phyloP scores from a whole-genome alignment of 2,797 vertebrate species.

The Gallinago nigripennis region DNA sequence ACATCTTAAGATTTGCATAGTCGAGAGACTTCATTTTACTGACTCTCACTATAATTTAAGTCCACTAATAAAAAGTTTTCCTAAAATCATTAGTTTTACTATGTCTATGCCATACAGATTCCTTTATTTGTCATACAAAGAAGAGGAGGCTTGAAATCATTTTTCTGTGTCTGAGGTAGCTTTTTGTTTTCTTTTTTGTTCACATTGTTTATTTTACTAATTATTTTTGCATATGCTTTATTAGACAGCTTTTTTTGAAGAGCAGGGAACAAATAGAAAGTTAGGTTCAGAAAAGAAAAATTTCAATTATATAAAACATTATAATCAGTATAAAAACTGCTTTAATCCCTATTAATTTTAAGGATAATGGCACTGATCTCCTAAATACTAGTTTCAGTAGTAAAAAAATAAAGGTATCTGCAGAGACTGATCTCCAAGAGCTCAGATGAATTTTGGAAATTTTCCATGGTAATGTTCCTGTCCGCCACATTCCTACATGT shows the following conservation, averaged over 20 bases:
- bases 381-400: background rate
- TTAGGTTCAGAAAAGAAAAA: background rate
- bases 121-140: background rate
- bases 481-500: background rate
- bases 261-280: background rate
- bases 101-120: background rate
- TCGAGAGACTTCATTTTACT: background rate
- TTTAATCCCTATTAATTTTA: background rate
- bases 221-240: background rate
- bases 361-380: background rate
- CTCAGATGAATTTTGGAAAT: background rate
- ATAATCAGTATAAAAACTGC: background rate
- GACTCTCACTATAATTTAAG: background rate
- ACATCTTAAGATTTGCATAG: background rate
- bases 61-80: background rate
- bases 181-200: background rate
- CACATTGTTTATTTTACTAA: background rate
- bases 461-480: background rate
- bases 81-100: background rate
- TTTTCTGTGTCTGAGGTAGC: background rate
- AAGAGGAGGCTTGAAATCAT: background rate
- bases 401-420: background rate
- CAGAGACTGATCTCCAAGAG: fast-evolving
- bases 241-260: background rate
- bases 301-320: background rate